Evolutionary conservation across 1,140 invertebrate genomes (phyloP), one percentile per base, ranked within the genome.

Genomic region (Listronotus bonariensis): DNA sequence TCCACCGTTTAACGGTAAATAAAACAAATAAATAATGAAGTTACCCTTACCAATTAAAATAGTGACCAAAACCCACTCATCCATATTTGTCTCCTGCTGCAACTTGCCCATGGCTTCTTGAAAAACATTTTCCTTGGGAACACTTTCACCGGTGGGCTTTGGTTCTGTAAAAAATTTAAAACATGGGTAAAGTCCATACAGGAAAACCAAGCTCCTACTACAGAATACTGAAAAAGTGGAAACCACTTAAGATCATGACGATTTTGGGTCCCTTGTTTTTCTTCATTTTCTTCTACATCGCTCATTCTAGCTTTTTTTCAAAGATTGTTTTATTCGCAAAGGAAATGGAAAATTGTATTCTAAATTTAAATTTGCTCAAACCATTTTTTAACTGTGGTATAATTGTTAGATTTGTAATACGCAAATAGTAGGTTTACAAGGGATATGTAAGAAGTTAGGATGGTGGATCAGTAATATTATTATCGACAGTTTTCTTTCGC

Each of bases 51-150:
- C 84, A 83, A 90, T 86, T 69, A 89, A 81, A 74, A 92, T 89
- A 64, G 87, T 84, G 26, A 90, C 86, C 59, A 92, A 78, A 42
- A 83, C 87, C 88, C 88, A 90, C 69, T 86, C 80, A 26, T 89
- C 88, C 69, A 91, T 84, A 14, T 88, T 40, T 9, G 48, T 59
- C 58, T 85, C 84, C 69, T 86, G 84, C 20, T 55, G 62, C 60
- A 55, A 26, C 15, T 48, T 60, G 0, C 51, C 54, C 34, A 65
- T 51, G 0, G 45, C 20, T 11, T 65, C 54, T 20, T 57, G 32
- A 11, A 63, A 20, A 20, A 58, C 18, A 52, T 58, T 53, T 51
- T 52, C 64, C 48, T 49, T 60, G 12, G 34, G 43, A 49, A 15
- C 38, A 6, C 65, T 59, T 6, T 31, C 56, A 42, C 70, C 72